Percentiles rank a stretch among this genome's conserved stretches.
phyloP scores from a whole-genome alignment of 2,888 invertebrate genomes.

The Rhimphoctona megacephalus region DNA sequence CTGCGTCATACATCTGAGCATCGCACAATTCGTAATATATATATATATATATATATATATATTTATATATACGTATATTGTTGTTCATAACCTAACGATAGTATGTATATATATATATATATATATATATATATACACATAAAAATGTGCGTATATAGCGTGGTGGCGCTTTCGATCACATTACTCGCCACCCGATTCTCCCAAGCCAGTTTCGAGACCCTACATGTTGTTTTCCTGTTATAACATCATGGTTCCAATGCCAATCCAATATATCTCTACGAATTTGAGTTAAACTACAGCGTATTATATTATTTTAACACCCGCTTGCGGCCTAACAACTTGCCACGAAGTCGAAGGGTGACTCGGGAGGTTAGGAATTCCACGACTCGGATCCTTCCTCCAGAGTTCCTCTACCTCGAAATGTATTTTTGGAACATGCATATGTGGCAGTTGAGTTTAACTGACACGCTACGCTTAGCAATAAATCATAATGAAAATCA shows the following conservation, averaged over 20 bases:
- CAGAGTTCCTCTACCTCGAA: slow-evolving; percentile 21
- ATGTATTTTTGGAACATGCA: slow-evolving; percentile 37
- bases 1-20: slow-evolving; percentile 70
- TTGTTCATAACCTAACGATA: slow-evolving; percentile 17
- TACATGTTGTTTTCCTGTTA: slow-evolving; percentile 63
- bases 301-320: slow-evolving; percentile 34
- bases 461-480: background rate
- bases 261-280: slow-evolving; percentile 40
- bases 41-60: slow-evolving; percentile 1
- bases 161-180: slow-evolving; percentile 72
- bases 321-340: slow-evolving; percentile 22
- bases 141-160: slow-evolving; percentile 7
- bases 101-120: slow-evolving; percentile 4
- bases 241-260: slow-evolving; percentile 54
- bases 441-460: background rate
- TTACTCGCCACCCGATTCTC: slow-evolving; percentile 56
- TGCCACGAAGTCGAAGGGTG: slow-evolving; percentile 44
- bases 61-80: background rate
- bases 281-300: background rate
- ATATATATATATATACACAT: slow-evolving; percentile 24
- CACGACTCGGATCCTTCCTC: slow-evolving; percentile 41
- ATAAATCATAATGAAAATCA: background rate
- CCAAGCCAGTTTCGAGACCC: slow-evolving; percentile 49
- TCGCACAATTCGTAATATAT: slow-evolving; percentile 28
- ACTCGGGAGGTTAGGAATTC: slow-evolving; percentile 60